Conservation (phyloP, 2,797 vertebrate genomes). For the Bradypodion pumilum region DNA sequence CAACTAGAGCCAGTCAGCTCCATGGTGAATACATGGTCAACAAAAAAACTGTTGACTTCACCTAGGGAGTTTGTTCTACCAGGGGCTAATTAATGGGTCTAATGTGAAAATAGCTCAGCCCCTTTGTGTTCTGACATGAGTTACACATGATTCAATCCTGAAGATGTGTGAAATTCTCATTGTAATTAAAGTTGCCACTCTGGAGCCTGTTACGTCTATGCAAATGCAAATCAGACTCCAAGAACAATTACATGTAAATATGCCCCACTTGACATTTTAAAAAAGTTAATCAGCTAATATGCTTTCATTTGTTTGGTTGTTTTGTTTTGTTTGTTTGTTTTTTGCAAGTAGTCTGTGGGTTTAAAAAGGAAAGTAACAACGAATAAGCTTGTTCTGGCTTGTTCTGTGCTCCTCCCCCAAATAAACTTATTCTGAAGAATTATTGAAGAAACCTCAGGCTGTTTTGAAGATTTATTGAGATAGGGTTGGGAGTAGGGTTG, state of each 20-base stretch:
- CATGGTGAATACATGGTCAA: conserved; percentile 57
- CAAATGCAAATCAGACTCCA: background rate
- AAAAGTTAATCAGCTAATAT: background rate
- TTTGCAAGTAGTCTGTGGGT: background rate
- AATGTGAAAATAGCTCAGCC: conserved; percentile 39
- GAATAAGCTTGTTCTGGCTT: background rate
- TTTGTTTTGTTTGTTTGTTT: too few relatives aligned
- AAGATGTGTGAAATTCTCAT: conserved; percentile 42
- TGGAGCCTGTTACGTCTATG: conserved; percentile 8
- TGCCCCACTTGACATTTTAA: background rate
- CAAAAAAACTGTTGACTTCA: conserved; percentile 51
- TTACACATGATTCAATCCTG: conserved; percentile 39
- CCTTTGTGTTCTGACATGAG: conserved; percentile 37
- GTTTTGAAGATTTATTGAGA: background rate
- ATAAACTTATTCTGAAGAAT: background rate
- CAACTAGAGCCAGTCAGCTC: conserved; percentile 50
- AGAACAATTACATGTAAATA: background rate
- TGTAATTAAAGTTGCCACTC: conserved; percentile 19
- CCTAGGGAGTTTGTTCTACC: conserved; percentile 43
- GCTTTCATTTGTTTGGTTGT: too few relatives aligned
- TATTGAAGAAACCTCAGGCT: background rate
- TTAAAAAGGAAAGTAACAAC: background rate
- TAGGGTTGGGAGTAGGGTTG: background rate
- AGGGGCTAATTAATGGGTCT: conserved; percentile 46
- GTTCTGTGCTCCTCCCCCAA: background rate